Conservation (phyloP, 2,113 vertebrate species). For the Mormyrus iriodes region DNA sequence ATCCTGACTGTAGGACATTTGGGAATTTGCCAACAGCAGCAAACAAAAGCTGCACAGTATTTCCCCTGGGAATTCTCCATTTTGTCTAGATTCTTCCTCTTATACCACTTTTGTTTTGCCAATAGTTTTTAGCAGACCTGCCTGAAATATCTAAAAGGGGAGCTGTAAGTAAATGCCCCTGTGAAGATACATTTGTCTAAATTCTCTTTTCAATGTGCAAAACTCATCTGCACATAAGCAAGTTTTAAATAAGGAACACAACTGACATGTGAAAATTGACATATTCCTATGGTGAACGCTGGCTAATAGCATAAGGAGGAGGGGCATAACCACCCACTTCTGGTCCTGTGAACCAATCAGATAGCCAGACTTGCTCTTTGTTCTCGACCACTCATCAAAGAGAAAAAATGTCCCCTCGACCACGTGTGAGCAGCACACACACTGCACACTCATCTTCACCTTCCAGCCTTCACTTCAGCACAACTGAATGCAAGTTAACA, state of each 20-base stretch:
- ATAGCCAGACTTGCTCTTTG: background rate
- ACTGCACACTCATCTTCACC: background rate
- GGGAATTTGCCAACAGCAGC: background rate
- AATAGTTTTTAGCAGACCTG: background rate
- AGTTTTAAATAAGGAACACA: background rate
- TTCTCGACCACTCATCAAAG: background rate
- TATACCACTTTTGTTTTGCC: background rate
- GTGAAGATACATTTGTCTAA: background rate
- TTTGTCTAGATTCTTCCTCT: background rate
- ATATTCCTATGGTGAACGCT: background rate
- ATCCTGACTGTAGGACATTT: background rate
- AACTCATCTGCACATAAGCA: background rate
- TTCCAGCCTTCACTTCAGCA: background rate
- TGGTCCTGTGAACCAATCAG: background rate
- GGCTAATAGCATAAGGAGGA: background rate
- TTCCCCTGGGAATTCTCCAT: background rate
- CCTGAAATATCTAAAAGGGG: background rate
- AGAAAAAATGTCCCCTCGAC: background rate
- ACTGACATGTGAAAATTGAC: background rate
- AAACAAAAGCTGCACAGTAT: background rate
- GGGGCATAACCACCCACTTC: background rate
- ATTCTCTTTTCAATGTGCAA: background rate
- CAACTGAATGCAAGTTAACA: background rate
- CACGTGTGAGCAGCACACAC: background rate
- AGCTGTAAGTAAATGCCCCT: background rate